Base-by-base conservation (phyloP, 1,140 invertebrate species). In the Eriocheir sinensis region DNA sequence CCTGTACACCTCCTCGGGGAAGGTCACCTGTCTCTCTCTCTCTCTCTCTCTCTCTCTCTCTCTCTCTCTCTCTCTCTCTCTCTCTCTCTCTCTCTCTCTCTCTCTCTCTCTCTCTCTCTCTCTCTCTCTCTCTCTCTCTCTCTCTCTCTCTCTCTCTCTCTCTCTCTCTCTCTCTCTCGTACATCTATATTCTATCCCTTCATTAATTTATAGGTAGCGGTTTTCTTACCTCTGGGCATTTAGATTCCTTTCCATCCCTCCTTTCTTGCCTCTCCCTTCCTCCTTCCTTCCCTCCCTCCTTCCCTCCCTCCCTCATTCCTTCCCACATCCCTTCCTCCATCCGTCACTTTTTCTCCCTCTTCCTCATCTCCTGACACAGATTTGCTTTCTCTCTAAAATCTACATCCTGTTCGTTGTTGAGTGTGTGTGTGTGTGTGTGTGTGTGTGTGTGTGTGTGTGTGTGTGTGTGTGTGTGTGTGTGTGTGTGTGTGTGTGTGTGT, bases 21-120 rank as follows among this genome's bases (percentile, higher is more conserved):
- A 72, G 60, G 60, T 72, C 60, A 72, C 60, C 60, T 72, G 21
- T 72, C 60, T 72, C 60, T 72, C 60, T 72, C 60, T 72, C 60
- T 72, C 48, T n/a, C n/a, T n/a, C n/a, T n/a, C n/a, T n/a, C n/a
- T n/a, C n/a, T n/a, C n/a, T n/a, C n/a, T n/a, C n/a, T n/a, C n/a
- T n/a, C n/a, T n/a, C n/a, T n/a, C n/a, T n/a, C n/a, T n/a, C n/a
- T n/a, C n/a, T n/a, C n/a, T n/a, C n/a, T n/a, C n/a, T n/a, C n/a
- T n/a, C n/a, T n/a, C n/a, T n/a, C n/a, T n/a, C n/a, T n/a, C n/a
- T n/a, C n/a, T n/a, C n/a, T n/a, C n/a, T n/a, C n/a, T n/a, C n/a
- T n/a, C n/a, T n/a, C n/a, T n/a, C n/a, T n/a, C n/a, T n/a, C n/a
- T n/a, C n/a, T n/a, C n/a, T n/a, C n/a, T n/a, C n/a, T n/a, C n/a